Evolutionary conservation across 2,113 vertebrate genomes (phyloP).

Genomic region (Labrus mixtus): DNA sequence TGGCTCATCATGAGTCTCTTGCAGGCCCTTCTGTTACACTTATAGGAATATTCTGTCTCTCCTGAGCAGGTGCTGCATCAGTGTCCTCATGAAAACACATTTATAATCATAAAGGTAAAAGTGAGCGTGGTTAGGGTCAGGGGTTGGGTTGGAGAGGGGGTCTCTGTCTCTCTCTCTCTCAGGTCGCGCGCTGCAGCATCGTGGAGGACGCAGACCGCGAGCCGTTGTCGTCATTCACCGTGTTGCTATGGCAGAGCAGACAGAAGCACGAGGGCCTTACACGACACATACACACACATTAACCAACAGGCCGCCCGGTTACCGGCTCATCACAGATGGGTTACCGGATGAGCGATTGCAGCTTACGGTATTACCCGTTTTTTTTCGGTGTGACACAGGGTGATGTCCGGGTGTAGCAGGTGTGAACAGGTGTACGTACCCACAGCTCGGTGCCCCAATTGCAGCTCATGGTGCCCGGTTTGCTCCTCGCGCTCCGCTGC

Average conservation of each 20-base stretch:
- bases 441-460: constrained; percentile 85
- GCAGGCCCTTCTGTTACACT: too few relatives aligned
- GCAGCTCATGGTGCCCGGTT: constrained; percentile 75
- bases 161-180: not conserved
- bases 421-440: constrained; percentile 67
- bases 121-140: not conserved
- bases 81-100: too few relatives aligned
- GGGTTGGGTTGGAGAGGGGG: not conserved
- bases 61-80: too few relatives aligned
- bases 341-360: not conserved
- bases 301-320: not conserved
- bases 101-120: not conserved
- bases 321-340: constrained; percentile 1
- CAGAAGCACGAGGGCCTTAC: constrained; percentile 47
- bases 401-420: not conserved
- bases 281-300: not conserved
- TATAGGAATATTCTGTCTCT: too few relatives aligned
- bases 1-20: too few relatives aligned
- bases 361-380: not conserved
- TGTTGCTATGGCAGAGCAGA: constrained; percentile 76
- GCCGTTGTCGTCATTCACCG: constrained; percentile 53
- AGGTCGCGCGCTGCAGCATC: constrained; percentile 33
- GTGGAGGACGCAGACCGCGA: constrained; percentile 49
- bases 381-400: not conserved
- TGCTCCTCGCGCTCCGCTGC: constrained; percentile 16